Base-by-base conservation (phyloP, 2,888 invertebrate genomes). In the Tetranychus truncatus region DNA sequence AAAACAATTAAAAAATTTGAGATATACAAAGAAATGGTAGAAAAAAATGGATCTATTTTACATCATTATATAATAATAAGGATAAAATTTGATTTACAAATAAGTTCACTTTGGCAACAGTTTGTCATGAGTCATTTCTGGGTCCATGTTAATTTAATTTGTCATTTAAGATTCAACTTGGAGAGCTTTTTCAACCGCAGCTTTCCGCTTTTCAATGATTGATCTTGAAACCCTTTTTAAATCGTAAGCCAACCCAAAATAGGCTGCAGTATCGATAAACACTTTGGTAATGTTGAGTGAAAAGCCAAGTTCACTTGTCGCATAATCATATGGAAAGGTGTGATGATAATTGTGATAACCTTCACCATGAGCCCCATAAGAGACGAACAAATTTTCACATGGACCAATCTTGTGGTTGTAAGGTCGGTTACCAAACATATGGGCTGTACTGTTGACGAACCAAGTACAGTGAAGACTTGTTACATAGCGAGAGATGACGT, bases 321-420 rank as follows among this genome's bases (percentile, higher is more conserved):
- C 90, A 86, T 94, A 94, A 83, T 94, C 94, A 89, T 91, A 91
- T 0, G 93, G 93, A 83, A 94, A 94, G 0, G 89, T 89, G 83
- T 94, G 94, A 82, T 94, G 94, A 83, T 91, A 94, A 84, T 94
- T 94, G 84, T 94, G 94, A 90, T 91, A 95, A 6, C 94, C 94
- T 82, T 92, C 92, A 0, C 92, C 78, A 18, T 74, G 24, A n/a
- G 85, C 0, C 91, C 88, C 34, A 88, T 76, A 76, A 21, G 80
- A 79, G 71, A 80, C 81, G 24, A 77, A 66, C 24, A 76, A 67
- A 76, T 81, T 81, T 74, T 81, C 80, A 1, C 79, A 77, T 1
- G 81, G 80, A 75, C 79, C 78, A 74, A 81, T 81, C 74, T 76
- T 74, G 75, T 84, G 86, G 81, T 92, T 84, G 78, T 85, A 85